Evolutionary conservation across 2,113 vertebrate genomes (phyloP).

Genomic region (Vidua macroura): DNA sequence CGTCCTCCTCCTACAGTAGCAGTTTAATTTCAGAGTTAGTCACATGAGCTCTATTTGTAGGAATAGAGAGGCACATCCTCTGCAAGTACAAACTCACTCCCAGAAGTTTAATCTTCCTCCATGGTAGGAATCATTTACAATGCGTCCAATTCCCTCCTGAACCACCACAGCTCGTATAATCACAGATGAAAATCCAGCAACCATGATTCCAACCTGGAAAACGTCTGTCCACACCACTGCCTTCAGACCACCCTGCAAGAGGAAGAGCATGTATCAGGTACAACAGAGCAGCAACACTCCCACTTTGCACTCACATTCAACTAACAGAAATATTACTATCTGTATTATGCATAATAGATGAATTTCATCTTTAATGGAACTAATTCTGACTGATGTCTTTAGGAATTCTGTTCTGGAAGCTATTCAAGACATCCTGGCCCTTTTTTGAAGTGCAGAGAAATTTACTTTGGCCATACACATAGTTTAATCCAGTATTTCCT

Average conservation of each 20-base stretch:
- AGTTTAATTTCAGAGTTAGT: neutral
- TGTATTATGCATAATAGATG: fast-evolving
- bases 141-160: constrained; percentile 74
- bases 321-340: neutral
- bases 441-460: neutral
- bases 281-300: neutral
- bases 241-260: constrained; percentile 85
- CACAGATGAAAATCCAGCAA: constrained; percentile 84
- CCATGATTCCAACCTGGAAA: constrained; percentile 87
- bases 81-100: constrained; percentile 82
- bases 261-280: neutral
- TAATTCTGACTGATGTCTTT: neutral
- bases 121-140: constrained; percentile 78
- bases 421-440: neutral
- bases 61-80: neutral
- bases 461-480: neutral
- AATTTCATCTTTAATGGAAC: neutral
- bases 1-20: neutral
- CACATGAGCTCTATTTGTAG: neutral
- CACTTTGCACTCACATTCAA: neutral
- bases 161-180: constrained; percentile 79
- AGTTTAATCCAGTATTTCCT: neutral
- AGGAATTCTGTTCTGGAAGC: neutral
- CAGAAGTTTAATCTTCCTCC: constrained; percentile 86
- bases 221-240: constrained; percentile 94